Evolutionary conservation across 2,797 vertebrate genomes (phyloP).

Genomic region (Microcaecilia unicolor): DNA sequence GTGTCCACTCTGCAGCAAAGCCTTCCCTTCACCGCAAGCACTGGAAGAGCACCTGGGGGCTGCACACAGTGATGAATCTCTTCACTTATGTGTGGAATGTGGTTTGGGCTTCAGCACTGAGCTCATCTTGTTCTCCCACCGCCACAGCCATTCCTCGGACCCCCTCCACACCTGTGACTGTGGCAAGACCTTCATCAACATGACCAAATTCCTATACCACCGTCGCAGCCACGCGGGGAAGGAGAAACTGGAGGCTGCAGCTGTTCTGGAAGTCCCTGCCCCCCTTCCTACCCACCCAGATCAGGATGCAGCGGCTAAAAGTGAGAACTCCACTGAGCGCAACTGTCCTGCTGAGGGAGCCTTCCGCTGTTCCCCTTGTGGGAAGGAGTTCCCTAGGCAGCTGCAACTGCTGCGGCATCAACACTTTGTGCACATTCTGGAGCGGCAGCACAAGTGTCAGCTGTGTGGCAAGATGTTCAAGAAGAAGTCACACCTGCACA

Average conservation of each 20-base stretch:
- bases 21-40: conserved; percentile 15
- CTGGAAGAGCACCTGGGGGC: conserved; percentile 36
- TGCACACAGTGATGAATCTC: conserved; percentile 39
- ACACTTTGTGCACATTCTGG: conserved; percentile 48
- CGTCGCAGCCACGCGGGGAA: conserved; percentile 55
- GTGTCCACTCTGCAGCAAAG: conserved; percentile 36
- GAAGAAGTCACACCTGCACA: conserved; percentile 77
- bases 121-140: conserved; percentile 56
- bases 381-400: conserved; percentile 32
- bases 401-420: conserved; percentile 46
- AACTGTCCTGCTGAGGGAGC: conserved; percentile 2
- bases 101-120: conserved; percentile 61
- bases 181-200: conserved; percentile 72
- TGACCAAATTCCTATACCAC: conserved; percentile 85
- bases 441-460: conserved; percentile 65
- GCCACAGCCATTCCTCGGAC: conserved; percentile 57
- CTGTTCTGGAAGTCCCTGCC: background rate
- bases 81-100: conserved; percentile 72
- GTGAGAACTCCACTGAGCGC: too few relatives aligned
- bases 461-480: conserved; percentile 84
- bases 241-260: conserved; percentile 12
- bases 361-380: conserved; percentile 34
- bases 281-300: background rate
- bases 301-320: conserved; percentile 8
- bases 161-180: conserved; percentile 74